Percentiles rank a stretch among this genome's conserved stretches.
Conservation (phyloP, 2,797 vertebrate genomes). For the Cercopithecus mitis region DNA sequence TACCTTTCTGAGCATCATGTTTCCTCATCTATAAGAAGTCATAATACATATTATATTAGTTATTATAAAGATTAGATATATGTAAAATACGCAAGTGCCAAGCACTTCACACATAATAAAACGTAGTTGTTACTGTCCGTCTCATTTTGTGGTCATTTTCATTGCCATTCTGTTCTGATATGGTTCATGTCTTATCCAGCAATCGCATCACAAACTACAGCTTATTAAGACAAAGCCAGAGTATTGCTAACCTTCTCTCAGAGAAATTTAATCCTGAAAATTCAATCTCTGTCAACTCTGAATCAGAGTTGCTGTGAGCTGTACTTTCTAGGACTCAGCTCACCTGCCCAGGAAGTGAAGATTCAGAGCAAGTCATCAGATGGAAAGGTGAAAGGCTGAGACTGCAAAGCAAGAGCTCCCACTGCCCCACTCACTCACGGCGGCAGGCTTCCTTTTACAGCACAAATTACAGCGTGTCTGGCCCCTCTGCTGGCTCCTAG, state of each 20-base stretch:
- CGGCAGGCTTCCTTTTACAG: background rate
- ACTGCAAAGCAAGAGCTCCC: background rate
- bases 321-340: background rate
- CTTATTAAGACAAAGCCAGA: background rate
- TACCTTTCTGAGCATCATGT: background rate
- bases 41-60: background rate
- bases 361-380: background rate
- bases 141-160: background rate
- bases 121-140: background rate
- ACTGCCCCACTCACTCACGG: too few relatives aligned
- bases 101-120: background rate
- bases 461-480: background rate
- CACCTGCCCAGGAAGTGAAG: background rate
- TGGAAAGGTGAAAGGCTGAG: background rate
- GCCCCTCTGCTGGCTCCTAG: background rate
- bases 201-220: background rate
- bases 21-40: background rate
- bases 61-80: background rate
- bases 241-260: background rate
- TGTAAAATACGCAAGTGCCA: background rate
- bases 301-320: background rate
- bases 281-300: background rate
- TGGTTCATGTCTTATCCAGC: background rate
- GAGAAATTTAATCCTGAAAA: background rate
- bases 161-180: background rate